Base-by-base conservation (phyloP, 2,113 vertebrate genomes). In the Erythrocebus patas region DNA sequence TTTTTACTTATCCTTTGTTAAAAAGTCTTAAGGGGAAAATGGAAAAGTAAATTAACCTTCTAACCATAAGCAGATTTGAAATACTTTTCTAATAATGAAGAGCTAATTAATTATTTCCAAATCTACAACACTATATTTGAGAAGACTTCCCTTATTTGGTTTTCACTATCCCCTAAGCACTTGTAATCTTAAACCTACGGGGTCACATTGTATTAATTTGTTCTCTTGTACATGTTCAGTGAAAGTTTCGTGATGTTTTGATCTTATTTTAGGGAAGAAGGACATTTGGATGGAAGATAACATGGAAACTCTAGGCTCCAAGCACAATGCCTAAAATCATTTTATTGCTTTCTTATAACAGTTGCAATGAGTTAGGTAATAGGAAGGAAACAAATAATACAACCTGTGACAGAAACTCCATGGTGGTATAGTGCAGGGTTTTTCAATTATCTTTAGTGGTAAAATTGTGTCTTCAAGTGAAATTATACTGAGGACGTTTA, bases 11-110 rank as follows among this genome's bases (percentile, higher is more conserved):
- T 40, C 86, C 52, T 83, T 87, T 80, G 55, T 93, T 79, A 59
- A 75, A 93, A 93, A 93, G 6, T 97, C 38, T 40, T 55, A 64
- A 76, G 27, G 23, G 57, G n/a, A 59, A 96, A 87, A 85, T 32
- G 13, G 32, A 96, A 52, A 81, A 72, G 64, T 64, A 81, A 89
- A 55, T 78, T 40, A 84, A 76, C 81, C 13, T 93, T 66, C 40
- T 68, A 89, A 52, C 17, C 79, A 1, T 35, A 91, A 96, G 55
- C 22, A 97, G 35, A 78, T 55, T 82, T 73, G 64, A 82, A 75
- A 27, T 30, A 8, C 32, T 88, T 93, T 91, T 86, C 25, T 61
- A 66, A 83, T 78, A 92, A 55, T 40, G 64, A 82, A 82, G 70
- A 91, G 30, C 48, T 32, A 75, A 57, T 90, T 78, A 83, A 86